Conservation (phyloP, 2,888 invertebrate genomes). For the Autographa gamma region DNA sequence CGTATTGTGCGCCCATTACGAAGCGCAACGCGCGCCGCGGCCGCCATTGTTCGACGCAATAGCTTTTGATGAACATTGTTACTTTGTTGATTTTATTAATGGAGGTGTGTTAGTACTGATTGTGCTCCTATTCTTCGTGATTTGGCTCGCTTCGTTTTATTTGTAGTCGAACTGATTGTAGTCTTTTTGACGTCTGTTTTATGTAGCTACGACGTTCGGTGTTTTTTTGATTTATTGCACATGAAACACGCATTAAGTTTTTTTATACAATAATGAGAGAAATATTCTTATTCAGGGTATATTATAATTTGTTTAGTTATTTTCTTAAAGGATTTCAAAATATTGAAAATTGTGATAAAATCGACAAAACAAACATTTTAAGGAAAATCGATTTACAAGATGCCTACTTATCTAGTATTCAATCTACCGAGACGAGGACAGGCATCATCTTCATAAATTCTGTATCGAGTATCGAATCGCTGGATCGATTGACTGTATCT, state of each 20-base stretch:
- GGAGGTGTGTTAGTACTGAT: conserved; percentile 57
- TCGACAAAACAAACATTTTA: neutral
- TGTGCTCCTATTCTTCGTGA: conserved; percentile 33
- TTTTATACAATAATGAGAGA: no score
- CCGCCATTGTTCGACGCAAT: conserved; percentile 76
- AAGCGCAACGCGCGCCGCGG: conserved; percentile 19
- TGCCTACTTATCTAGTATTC: neutral
- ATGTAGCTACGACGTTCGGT: neutral
- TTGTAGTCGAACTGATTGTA: conserved; percentile 21
- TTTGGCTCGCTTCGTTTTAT: conserved; percentile 18
- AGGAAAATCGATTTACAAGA: neutral
- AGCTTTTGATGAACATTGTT: conserved; percentile 78
- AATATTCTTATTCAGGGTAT: no score
- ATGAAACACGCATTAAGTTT: neutral
- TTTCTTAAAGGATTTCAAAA: neutral
- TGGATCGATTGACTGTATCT: conserved; percentile 61
- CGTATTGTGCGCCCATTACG: no score
- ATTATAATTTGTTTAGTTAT: neutral
- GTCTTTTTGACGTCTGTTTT: conserved; percentile 12
- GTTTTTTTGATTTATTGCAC: neutral
- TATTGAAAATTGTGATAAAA: neutral
- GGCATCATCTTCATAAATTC: conserved; percentile 15
- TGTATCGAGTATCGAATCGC: conserved; percentile 52
- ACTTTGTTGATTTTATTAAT: conserved; percentile 79
- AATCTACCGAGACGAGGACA: conserved; percentile 5